phyloP scores from a whole-genome alignment of 2,113 vertebrate genomes.

The Vombatus ursinus region DNA sequence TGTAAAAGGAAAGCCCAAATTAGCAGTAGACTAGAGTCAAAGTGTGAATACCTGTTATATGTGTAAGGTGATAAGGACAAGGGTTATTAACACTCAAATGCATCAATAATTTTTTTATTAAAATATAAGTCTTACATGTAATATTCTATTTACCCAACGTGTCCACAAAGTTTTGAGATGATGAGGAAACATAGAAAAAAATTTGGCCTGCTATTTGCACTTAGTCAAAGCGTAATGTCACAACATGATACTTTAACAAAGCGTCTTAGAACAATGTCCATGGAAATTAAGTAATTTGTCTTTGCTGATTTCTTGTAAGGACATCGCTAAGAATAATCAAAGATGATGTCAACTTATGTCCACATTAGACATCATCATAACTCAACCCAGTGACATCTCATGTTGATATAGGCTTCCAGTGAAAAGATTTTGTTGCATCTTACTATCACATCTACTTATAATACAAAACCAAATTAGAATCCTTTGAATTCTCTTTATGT shows the following conservation, averaged over 20 bases:
- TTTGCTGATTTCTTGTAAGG: neutral
- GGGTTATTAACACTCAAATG: neutral
- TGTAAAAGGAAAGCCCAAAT: neutral
- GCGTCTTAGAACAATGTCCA: neutral
- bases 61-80: constrained; percentile 2
- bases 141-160: neutral
- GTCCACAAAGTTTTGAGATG: neutral
- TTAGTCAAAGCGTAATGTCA: neutral
- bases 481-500: neutral
- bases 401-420: neutral
- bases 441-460: neutral
- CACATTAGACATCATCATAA: neutral
- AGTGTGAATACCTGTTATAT: neutral
- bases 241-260: neutral
- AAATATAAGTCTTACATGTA: constrained; percentile 10
- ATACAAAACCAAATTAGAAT: neutral
- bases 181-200: neutral
- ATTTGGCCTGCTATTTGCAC: neutral
- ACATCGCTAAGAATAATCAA: neutral
- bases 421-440: neutral
- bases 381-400: neutral
- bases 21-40: neutral
- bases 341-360: too few species aligned
- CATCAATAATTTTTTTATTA: neutral
- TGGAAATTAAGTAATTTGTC: neutral